A percentile compares a stretch with the other conserved stretches of the same genome.
phyloP scores from a whole-genome alignment of 2,888 invertebrate genomes.

The Hartigia nigra region DNA sequence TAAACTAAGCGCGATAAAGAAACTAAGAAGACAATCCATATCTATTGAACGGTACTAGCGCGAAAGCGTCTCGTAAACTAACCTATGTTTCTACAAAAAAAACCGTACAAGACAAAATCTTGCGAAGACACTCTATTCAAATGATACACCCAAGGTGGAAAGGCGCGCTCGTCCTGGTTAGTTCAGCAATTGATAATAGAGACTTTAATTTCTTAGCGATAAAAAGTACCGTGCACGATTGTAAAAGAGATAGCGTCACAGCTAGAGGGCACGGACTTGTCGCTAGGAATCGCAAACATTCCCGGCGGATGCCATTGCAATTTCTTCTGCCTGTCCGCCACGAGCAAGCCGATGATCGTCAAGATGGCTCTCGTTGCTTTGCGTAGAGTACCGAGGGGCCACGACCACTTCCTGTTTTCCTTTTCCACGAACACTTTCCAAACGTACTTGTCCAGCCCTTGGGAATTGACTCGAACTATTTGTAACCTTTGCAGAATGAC shows the following conservation, averaged over 20 bases:
- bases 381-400: neutral
- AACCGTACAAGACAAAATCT: neutral
- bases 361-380: conserved; percentile 50
- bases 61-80: neutral
- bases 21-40: neutral
- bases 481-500: neutral
- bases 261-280: neutral
- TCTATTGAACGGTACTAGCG: neutral
- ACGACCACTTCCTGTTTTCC: conserved; percentile 22
- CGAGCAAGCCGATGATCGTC: conserved; percentile 53
- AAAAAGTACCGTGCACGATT: conserved; percentile 11
- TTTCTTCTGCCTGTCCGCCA: conserved; percentile 12
- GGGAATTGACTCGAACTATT: neutral
- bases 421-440: conserved; percentile 37
- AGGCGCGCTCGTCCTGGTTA: neutral
- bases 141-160: neutral
- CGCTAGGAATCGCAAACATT: conserved; percentile 26
- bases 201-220: neutral
- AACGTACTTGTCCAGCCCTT: conserved; percentile 39
- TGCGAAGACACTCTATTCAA: neutral
- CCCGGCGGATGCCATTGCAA: conserved; percentile 42
- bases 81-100: neutral
- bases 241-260: neutral
- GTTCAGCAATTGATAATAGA: neutral
- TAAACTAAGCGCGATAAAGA: neutral